phyloP scores from a whole-genome alignment of 2,888 invertebrate genomes.

The Villa cingulata region DNA sequence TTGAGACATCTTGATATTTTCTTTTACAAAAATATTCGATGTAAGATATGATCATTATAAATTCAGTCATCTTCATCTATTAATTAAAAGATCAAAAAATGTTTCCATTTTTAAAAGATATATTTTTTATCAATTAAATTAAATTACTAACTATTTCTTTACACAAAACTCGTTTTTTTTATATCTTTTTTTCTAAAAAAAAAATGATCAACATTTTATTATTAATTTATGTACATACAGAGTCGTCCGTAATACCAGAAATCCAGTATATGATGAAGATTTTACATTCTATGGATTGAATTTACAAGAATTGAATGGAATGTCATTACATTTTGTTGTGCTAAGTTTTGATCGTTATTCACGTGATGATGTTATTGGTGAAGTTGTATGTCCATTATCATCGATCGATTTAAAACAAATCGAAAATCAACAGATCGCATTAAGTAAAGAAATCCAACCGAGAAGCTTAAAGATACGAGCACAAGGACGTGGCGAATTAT shows the following conservation, averaged over 20 bases:
- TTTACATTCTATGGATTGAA: conserved; percentile 96
- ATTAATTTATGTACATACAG: conserved; percentile 31
- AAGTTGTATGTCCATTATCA: conserved; percentile 76
- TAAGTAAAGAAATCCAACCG: conserved; percentile 82
- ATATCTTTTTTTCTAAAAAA: too few species aligned
- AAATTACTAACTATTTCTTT: too few species aligned
- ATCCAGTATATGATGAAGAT: conserved; percentile 96
- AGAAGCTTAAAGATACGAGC: conserved; percentile 86
- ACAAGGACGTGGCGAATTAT: conserved; percentile 85
- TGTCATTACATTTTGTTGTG: conserved; percentile 87
- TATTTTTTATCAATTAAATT: too few species aligned
- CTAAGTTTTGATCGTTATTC: conserved; percentile 95
- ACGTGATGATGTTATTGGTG: conserved; percentile 95
- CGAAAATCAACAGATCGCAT: conserved; percentile 63
- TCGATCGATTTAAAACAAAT: conserved; percentile 51
- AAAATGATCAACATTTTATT: too few species aligned
- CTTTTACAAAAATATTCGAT: too few species aligned
- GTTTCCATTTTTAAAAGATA: too few species aligned
- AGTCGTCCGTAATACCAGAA: conserved; percentile 87
- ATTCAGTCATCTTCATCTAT: too few species aligned
- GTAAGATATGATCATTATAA: too few species aligned
- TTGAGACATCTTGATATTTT: too few species aligned
- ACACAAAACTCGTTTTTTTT: too few species aligned
- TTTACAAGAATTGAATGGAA: conserved; percentile 70
- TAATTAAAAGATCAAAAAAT: too few species aligned